These are phyloP conservation scores for Calidris pygmaea DNA, from an alignment of 2,113 vertebrate species.

Conservation along the genomic window DNA sequence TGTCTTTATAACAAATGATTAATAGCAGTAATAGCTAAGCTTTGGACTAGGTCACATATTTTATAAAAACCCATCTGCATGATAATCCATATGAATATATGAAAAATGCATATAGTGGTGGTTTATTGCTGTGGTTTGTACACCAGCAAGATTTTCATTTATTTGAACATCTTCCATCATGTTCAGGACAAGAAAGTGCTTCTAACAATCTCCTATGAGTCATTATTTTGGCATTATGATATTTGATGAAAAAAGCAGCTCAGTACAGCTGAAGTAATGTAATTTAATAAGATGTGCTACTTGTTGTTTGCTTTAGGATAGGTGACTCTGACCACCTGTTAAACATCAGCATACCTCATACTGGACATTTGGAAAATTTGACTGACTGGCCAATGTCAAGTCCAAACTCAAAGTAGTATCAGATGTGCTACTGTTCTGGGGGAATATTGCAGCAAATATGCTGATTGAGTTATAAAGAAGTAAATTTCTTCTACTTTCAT, in stretches of 20 bases:
- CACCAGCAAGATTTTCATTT: not conserved
- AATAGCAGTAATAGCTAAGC: not conserved
- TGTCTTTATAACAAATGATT: not conserved
- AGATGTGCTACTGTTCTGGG: not conserved
- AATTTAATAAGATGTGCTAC: not conserved
- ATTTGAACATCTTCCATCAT: not conserved
- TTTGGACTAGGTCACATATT: not conserved
- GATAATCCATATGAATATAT: not conserved
- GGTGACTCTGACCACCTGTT: not conserved
- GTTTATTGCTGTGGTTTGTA: conserved; percentile 5
- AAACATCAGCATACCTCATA: not conserved
- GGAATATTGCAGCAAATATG: not conserved
- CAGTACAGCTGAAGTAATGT: not conserved
- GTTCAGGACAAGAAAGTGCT: not conserved
- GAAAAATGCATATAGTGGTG: not conserved
- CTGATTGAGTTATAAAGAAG: not conserved
- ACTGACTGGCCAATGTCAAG: not conserved
- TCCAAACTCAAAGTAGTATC: not conserved
- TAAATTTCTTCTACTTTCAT: not conserved
- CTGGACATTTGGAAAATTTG: not conserved
- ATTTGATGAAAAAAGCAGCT: not conserved
- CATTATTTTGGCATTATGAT: not conserved
- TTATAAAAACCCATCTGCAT: not conserved
- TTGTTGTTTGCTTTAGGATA: not conserved
- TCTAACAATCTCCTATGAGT: not conserved